Conservation (phyloP, 2,797 vertebrate genomes). For the Lateolabrax maculatus region DNA sequence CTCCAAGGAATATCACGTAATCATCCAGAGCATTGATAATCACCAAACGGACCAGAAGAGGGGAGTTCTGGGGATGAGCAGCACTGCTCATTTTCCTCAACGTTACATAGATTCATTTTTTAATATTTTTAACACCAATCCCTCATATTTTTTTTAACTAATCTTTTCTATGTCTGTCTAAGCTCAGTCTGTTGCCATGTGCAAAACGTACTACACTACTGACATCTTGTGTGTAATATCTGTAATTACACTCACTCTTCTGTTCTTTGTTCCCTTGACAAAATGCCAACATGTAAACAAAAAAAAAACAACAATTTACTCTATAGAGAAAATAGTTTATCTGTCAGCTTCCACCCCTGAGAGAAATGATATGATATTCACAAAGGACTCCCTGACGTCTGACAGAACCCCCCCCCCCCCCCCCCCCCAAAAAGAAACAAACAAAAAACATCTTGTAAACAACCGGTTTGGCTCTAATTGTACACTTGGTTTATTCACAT, state of each 20-base stretch:
- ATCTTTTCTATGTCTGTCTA: neutral
- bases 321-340: neutral
- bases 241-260: slow-evolving; percentile 17
- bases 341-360: neutral
- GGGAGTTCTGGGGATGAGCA: neutral
- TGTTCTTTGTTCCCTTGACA: neutral
- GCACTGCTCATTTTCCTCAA: neutral
- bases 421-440: too few relatives aligned
- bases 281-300: slow-evolving; percentile 1
- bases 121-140: neutral
- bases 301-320: neutral
- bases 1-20: slow-evolving; percentile 13
- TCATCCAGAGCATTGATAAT: slow-evolving; percentile 4
- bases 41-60: neutral
- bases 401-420: too few relatives aligned
- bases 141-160: neutral
- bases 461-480: neutral
- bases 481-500: neutral
- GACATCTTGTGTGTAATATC: slow-evolving; percentile 55
- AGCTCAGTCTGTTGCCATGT: neutral
- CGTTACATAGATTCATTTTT: neutral
- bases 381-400: slow-evolving; percentile 18
- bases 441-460: slow-evolving; percentile 27
- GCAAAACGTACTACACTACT: slow-evolving; percentile 24
- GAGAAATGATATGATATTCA: slow-evolving; percentile 11